Evolutionary conservation across 2,113 vertebrate genomes (phyloP).

Genomic region (Saccopteryx bilineata): DNA sequence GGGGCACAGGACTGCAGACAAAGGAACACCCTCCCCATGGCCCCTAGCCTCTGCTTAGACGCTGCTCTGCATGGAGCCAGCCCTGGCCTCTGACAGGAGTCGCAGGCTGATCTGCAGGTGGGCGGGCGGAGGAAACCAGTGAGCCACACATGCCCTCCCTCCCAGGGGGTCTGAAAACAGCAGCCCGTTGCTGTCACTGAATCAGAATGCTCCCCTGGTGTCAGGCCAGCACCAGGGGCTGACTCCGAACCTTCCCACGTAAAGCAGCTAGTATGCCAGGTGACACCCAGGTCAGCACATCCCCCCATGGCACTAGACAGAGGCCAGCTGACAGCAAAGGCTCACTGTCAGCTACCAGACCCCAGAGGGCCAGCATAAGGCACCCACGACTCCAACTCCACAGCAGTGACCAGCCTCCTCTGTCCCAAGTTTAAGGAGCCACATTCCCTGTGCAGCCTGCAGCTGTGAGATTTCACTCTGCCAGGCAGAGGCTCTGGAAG

Average conservation of each 20-base stretch:
- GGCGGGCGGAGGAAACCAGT: not conserved
- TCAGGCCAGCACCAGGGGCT: accelerated
- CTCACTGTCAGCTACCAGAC: not conserved
- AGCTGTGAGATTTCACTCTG: accelerated
- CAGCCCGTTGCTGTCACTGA: not conserved
- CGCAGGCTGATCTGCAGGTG: accelerated
- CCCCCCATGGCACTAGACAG: too few species aligned
- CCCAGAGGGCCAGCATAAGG: not conserved
- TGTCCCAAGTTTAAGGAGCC: not conserved
- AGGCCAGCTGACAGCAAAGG: accelerated
- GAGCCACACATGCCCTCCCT: accelerated
- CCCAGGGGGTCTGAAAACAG: not conserved
- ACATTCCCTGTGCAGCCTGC: accelerated
- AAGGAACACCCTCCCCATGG: not conserved
- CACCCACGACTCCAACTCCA: accelerated
- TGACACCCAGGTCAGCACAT: not conserved
- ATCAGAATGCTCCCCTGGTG: not conserved
- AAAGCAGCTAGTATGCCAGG: not conserved
- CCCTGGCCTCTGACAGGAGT: not conserved
- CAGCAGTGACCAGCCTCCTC: accelerated
- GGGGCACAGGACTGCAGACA: accelerated
- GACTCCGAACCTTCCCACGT: not conserved
- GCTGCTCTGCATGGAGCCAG: accelerated
- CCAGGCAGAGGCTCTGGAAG: not conserved
- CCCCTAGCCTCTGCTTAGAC: not conserved